Conservation (phyloP, 2,113 vertebrate genomes). For the Chionodraco myersi region DNA sequence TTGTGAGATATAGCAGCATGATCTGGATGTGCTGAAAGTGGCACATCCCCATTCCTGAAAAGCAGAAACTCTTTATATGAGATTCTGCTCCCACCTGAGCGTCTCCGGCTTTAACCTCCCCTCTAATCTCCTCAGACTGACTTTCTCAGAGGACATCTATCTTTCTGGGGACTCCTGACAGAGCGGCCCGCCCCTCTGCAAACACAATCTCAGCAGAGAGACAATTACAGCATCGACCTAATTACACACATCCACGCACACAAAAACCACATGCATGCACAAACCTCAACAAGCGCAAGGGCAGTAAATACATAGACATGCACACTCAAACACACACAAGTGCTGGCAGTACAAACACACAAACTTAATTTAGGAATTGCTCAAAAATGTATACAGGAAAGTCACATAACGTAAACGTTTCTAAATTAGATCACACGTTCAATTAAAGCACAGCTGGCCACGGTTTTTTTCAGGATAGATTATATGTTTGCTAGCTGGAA, state of each 20-base stretch:
- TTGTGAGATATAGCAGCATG: background rate
- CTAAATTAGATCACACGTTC: slow-evolving; percentile 34
- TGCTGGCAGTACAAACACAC: background rate
- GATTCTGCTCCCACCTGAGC: slow-evolving; percentile 13
- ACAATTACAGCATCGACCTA: slow-evolving; percentile 70
- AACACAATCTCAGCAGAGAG: slow-evolving; percentile 64
- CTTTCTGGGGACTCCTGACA: slow-evolving; percentile 57
- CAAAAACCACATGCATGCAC: slow-evolving; percentile 35
- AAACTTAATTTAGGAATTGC: slow-evolving; percentile 40
- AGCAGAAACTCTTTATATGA: slow-evolving; percentile 3
- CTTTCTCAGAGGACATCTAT: slow-evolving; percentile 55
- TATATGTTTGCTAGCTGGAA: background rate
- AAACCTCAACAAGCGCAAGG: slow-evolving; percentile 10
- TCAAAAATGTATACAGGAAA: slow-evolving; percentile 46
- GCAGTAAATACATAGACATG: background rate
- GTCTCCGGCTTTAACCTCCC: slow-evolving; percentile 25
- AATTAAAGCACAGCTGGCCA: slow-evolving; percentile 18
- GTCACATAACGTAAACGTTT: slow-evolving; percentile 20
- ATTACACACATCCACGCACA: slow-evolving; percentile 64
- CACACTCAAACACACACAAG: background rate
- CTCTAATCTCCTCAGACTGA: slow-evolving; percentile 34
- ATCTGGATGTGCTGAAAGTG: background rate
- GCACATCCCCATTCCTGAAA: slow-evolving; percentile 34
- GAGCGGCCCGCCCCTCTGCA: slow-evolving; percentile 44
- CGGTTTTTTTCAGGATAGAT: background rate